phyloP scores from a whole-genome alignment of 2,797 vertebrate species.

The Atherinosoma microstoma region DNA sequence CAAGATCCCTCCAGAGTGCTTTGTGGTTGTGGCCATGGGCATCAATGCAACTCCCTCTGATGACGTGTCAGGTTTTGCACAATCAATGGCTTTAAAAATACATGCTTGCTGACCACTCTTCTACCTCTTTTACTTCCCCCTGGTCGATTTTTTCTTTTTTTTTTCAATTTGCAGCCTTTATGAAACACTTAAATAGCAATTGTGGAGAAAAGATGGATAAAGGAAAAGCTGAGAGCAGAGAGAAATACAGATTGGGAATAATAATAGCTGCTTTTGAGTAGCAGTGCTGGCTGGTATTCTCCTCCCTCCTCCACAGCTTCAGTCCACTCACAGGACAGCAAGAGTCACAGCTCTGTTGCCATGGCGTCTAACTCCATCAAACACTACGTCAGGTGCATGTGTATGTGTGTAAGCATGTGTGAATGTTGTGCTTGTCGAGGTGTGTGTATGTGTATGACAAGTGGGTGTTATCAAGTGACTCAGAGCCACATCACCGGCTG shows the following conservation, averaged over 20 bases:
- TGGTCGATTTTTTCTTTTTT: conserved; percentile 7
- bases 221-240: conserved; percentile 25
- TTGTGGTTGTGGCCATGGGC: conserved; percentile 42
- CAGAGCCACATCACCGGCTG: conserved; percentile 73
- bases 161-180: conserved; percentile 24
- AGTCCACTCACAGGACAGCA: conserved; percentile 77
- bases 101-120: conserved; percentile 53
- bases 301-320: conserved; percentile 73
- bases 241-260: conserved; percentile 45
- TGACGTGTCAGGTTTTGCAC: conserved; percentile 60
- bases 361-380: conserved; percentile 81
- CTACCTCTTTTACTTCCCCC: conserved; percentile 16
- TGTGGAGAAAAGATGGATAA: conserved; percentile 2
- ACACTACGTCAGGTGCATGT: conserved; percentile 73
- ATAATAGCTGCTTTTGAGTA: conserved; percentile 66
- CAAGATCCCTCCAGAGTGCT: conserved; percentile 21
- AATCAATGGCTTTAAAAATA: conserved; percentile 61
- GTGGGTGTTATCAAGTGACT: conserved; percentile 77
- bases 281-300: conserved; percentile 59
- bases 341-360: conserved; percentile 80
- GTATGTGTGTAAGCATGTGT: conserved; percentile 51
- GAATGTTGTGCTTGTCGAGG: conserved; percentile 24
- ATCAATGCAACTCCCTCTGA: conserved; percentile 36
- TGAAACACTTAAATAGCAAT: conserved; percentile 19
- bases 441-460: conserved; percentile 53